A percentile compares a stretch with the other conserved stretches of the same genome.
Conservation (phyloP, 2,797 vertebrate genomes). For the Lutjanus campechanus region DNA sequence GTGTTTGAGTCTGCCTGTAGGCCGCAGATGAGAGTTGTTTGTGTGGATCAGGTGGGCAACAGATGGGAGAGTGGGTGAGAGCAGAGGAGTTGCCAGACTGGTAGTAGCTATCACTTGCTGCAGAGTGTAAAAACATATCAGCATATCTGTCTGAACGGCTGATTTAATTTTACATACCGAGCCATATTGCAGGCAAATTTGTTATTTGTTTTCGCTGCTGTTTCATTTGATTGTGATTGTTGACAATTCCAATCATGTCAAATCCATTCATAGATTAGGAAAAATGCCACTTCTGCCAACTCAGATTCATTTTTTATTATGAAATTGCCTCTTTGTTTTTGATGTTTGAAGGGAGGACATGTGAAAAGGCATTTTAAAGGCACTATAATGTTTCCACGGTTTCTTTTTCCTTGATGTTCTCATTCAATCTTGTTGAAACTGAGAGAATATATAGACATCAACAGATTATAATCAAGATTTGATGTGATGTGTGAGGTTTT, state of each 20-base stretch:
- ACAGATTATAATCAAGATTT: not conserved
- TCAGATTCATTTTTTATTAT: no score
- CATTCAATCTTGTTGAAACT: not conserved
- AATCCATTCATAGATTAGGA: not conserved
- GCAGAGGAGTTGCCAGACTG: conserved; percentile 67
- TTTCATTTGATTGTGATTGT: not conserved
- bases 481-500: not conserved
- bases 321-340: not conserved
- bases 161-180: conserved; percentile 35
- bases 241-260: not conserved
- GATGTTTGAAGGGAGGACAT: not conserved
- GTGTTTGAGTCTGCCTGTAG: not conserved
- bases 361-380: not conserved
- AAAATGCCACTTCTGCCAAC: no score
- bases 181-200: conserved; percentile 20
- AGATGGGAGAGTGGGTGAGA: conserved; percentile 73
- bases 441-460: no score
- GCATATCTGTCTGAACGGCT: conserved; percentile 23
- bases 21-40: conserved; percentile 43
- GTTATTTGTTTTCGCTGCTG: not conserved
- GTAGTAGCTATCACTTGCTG: conserved; percentile 54
- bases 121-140: conserved; percentile 40
- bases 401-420: not conserved
- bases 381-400: not conserved
- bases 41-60: conserved; percentile 71